Conservation (phyloP, 1,140 invertebrate genomes). For the Hesperophylax magnus region DNA sequence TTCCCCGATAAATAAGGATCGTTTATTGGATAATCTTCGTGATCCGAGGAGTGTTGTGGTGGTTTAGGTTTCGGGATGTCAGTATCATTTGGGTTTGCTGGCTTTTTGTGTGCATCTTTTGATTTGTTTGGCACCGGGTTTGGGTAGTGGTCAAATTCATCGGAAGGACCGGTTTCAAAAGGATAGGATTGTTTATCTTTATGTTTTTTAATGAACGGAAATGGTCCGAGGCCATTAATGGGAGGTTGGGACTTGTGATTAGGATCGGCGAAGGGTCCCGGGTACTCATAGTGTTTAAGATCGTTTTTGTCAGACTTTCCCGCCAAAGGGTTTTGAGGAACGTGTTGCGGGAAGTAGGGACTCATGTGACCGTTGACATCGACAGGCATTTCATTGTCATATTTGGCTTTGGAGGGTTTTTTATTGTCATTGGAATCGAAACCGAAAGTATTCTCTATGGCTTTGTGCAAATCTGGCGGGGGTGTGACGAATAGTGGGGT, state of each 20-base stretch:
- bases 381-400: conserved; percentile 12
- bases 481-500: conserved; percentile 54
- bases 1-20: conserved; percentile 55
- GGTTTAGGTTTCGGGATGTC: conserved; percentile 30
- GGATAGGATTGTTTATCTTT: conserved; percentile 55
- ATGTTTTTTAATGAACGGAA: conserved; percentile 56
- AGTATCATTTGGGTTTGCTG: conserved; percentile 36
- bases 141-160: conserved; percentile 40
- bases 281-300: conserved; percentile 54
- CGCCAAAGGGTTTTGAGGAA: conserved; percentile 15
- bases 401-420: conserved; percentile 41
- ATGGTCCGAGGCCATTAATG: conserved; percentile 49
- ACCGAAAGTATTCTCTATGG: conserved; percentile 50
- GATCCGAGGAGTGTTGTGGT: conserved; percentile 31
- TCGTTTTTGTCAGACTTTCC: conserved; percentile 48
- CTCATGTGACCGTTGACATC: conserved; percentile 41
- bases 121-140: conserved; percentile 19
- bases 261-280: conserved; percentile 55
- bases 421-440: conserved; percentile 37
- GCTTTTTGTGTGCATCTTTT: conserved; percentile 52
- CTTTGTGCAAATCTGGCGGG: conserved; percentile 55
- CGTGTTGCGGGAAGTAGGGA: conserved; percentile 40
- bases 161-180: conserved; percentile 29
- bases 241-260: conserved; percentile 51
- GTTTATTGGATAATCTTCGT: conserved; percentile 53